Percentiles rank a stretch among this genome's conserved stretches.
These are phyloP conservation scores for Cyprinodon brontotheroides DNA, from an alignment of 2,113 vertebrate genomes.

Conservation along the genomic window DNA sequence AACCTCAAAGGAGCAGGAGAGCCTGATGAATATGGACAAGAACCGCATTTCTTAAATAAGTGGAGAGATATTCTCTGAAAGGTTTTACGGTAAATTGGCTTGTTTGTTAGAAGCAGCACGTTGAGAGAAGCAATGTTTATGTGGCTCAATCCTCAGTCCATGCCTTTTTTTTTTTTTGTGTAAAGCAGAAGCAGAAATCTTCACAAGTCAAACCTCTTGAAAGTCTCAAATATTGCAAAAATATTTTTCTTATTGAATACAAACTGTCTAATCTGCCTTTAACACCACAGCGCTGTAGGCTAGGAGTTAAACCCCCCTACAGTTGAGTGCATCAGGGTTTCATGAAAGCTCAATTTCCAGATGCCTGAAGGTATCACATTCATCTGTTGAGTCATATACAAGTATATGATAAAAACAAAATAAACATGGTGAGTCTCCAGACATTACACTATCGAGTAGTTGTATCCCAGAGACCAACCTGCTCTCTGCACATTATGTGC, in stretches of 20 bases:
- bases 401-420: background rate
- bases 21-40: slow-evolving; percentile 56
- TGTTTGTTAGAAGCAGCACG: slow-evolving; percentile 30
- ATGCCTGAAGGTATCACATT: background rate
- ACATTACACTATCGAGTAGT: background rate
- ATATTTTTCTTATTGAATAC: background rate
- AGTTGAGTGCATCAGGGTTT: background rate
- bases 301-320: background rate
- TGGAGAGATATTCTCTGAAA: slow-evolving; percentile 23
- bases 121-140: slow-evolving; percentile 1
- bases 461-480: background rate
- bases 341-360: background rate
- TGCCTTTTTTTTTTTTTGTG: slow-evolving; percentile 1
- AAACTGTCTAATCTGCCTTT: background rate
- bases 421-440: background rate
- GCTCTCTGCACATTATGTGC: background rate
- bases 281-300: background rate
- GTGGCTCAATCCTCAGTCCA: slow-evolving; percentile 25
- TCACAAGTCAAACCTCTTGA: background rate
- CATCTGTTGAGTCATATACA: background rate
- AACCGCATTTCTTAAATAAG: slow-evolving; percentile 57
- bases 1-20: slow-evolving; percentile 40
- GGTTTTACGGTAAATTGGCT: slow-evolving; percentile 51
- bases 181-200: slow-evolving; percentile 5
- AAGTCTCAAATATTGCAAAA: background rate